phyloP scores from a whole-genome alignment of 92 coral and sea anemone species.

The Phymanthus crucifer region DNA sequence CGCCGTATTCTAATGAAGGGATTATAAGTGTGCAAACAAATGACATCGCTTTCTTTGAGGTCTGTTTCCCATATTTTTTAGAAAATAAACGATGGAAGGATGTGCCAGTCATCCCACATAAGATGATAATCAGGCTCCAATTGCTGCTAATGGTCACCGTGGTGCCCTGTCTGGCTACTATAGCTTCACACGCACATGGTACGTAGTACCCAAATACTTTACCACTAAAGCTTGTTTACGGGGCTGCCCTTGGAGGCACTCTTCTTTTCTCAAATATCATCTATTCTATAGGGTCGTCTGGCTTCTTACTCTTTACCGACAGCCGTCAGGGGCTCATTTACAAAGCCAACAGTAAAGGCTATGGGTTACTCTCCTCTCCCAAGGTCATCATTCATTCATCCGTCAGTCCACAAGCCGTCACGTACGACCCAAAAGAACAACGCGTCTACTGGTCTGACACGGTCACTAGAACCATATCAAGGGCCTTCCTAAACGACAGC shows the following conservation, averaged over 20 bases:
- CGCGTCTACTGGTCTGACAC: slow-evolving; percentile 46
- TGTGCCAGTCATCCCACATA: background rate
- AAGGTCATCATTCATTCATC: background rate
- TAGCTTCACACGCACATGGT: background rate
- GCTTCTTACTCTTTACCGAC: background rate
- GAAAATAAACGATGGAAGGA: background rate
- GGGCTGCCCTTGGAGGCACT: too few relatives aligned
- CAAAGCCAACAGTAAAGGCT: background rate
- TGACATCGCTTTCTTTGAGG: too few relatives aligned
- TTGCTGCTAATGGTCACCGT: background rate
- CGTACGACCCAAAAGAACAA: slow-evolving; percentile 40
- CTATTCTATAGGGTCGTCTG: background rate
- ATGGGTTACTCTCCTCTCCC: background rate
- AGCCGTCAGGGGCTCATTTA: background rate
- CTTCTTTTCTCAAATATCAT: background rate
- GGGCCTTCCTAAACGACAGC: slow-evolving; percentile 46
- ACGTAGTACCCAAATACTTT: background rate
- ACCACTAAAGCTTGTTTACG: too few relatives aligned
- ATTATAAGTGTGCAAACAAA: too few relatives aligned
- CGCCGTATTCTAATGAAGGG: too few relatives aligned
- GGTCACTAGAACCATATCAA: slow-evolving; percentile 4
- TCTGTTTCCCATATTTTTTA: background rate
- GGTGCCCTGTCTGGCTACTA: background rate
- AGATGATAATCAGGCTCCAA: background rate
- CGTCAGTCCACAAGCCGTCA: slow-evolving; percentile 38